Base-by-base conservation (phyloP, 2,113 vertebrate species). In the Cettia cetti region DNA sequence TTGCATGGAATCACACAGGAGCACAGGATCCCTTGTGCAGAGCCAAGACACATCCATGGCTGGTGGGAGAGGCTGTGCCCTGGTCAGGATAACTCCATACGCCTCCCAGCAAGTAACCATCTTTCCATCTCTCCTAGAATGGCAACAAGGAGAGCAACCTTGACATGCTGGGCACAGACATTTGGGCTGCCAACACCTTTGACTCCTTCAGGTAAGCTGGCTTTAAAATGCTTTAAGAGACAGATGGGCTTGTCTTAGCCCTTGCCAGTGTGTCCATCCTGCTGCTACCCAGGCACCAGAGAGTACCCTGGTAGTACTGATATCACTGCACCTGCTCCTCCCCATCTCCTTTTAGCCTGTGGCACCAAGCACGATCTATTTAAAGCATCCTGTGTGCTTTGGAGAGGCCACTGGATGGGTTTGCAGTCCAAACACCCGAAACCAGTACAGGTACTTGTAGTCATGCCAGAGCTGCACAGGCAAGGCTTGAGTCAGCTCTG, bases 141-240 rank as follows among this genome's bases (percentile, higher is more conserved):
- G 99, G 99, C 92, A 99, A 99, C 98, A 98, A 98, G 97, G 99
- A 99, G 6, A 97, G 70, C 76, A 98, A 98, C 49, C 97, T 99
- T 57, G 99, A 99, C 97, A 99, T 99, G 97, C 97, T 99, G 96
- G 99, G 99, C 49, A 99, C 99, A 0, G 99, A 99, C 94, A 99
- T 99, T 96, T 99, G 99, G 99, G 99, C 99, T 30, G 99, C 99
- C 85, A 99, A 99, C 97, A 99, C 99, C 14, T 98, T 99, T 50
- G 99, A 99, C 56, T 99, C 99, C 45, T 98, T 98, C 82, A 99
- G 99, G 99, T 99, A 98, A 91, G 97, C n/a, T 3, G 18, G 5
- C 33, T 60, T 65, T 42, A 37, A 86, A 74, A 47, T 24, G 2
- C 42, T 59, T 71, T 19, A 10, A 23, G 59, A 54, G 52, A 26